phyloP scores from a whole-genome alignment of 2,888 invertebrate species.

The Ganaspis brasiliensis region DNA sequence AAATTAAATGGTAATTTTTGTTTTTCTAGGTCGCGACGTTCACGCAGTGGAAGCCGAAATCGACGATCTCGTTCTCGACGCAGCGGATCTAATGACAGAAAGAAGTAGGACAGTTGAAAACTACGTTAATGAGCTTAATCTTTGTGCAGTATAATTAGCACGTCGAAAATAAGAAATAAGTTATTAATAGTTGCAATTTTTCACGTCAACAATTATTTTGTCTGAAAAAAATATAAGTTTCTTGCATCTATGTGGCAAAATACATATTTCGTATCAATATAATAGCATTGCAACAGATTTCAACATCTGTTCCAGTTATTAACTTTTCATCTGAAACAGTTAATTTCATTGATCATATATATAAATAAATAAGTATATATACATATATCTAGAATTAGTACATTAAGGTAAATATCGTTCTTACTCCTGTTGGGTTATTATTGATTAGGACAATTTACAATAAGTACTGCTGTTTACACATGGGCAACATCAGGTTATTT shows the following conservation, averaged over 20 bases:
- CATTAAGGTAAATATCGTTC: conserved; percentile 16
- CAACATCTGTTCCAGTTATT: background rate
- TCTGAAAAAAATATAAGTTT: background rate
- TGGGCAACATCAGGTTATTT: conserved; percentile 4
- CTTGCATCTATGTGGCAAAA: background rate
- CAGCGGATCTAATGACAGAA: conserved; percentile 78
- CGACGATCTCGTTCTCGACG: conserved; percentile 78
- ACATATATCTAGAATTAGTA: conserved; percentile 16
- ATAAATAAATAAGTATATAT: background rate
- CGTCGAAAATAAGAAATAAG: background rate
- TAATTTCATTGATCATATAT: conserved; percentile 26
- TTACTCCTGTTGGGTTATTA: background rate
- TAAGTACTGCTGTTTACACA: conserved; percentile 6
- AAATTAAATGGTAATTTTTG: background rate
- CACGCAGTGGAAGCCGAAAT: conserved; percentile 76
- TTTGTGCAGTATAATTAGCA: conserved; percentile 31
- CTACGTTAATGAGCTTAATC: background rate
- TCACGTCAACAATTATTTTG: conserved; percentile 13
- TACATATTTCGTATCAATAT: conserved; percentile 11
- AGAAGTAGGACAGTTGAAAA: conserved; percentile 70
- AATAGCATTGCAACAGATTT: background rate
- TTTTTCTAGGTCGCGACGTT: conserved; percentile 76
- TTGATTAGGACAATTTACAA: conserved; percentile 2
- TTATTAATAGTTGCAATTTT: conserved; percentile 20
- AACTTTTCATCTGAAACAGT: background rate